Evolutionary conservation across 2,888 invertebrate genomes (phyloP).

Genomic region (Xanthorhoe designata): DNA sequence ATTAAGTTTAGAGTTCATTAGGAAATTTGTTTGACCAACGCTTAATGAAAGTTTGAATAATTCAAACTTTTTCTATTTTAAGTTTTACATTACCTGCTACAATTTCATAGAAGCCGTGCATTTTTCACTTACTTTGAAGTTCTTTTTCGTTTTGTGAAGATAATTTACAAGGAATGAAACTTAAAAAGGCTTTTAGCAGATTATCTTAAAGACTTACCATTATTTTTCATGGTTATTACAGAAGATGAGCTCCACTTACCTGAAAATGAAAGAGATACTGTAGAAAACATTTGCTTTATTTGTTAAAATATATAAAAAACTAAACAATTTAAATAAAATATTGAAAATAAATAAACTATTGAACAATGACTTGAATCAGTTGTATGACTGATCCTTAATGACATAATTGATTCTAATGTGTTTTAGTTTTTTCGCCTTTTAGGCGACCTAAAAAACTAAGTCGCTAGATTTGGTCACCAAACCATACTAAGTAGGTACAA

Average conservation of each 20-base stretch:
- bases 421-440: no score
- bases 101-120: no score
- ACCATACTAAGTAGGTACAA: no score
- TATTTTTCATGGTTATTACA: slow-evolving; percentile 23
- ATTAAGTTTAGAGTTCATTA: slow-evolving; percentile 9
- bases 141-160: neutral
- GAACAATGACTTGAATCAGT: no score
- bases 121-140: neutral
- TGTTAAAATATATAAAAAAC: no score
- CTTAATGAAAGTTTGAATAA: neutral
- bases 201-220: slow-evolving; percentile 24
- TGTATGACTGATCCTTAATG: no score
- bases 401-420: no score
- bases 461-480: no score
- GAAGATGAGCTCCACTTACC: slow-evolving; percentile 42
- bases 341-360: no score
- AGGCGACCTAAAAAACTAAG: no score
- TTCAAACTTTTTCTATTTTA: neutral
- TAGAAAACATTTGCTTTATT: neutral
- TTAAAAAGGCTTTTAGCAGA: slow-evolving; percentile 16
- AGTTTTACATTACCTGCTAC: neutral
- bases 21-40: slow-evolving; percentile 39
- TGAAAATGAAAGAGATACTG: slow-evolving; percentile 39
- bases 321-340: no score
- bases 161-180: slow-evolving; percentile 13